phyloP scores from a whole-genome alignment of 2,888 invertebrate genomes.

The Bhutanitis thaidina region DNA sequence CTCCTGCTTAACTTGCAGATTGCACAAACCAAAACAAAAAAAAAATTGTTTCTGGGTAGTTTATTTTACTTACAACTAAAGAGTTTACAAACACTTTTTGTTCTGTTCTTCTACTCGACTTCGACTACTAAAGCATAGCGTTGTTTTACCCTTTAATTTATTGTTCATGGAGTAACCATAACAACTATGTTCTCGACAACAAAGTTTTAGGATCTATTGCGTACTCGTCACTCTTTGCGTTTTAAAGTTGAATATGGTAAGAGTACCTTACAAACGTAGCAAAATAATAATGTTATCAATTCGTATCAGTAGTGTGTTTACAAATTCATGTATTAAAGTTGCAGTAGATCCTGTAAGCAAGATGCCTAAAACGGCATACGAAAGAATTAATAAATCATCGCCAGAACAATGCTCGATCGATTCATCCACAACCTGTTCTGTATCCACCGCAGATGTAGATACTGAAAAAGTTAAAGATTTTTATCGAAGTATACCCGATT shows the following conservation, averaged over 20 bases:
- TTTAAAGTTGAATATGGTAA: too few relatives aligned
- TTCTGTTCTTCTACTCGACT: too few relatives aligned
- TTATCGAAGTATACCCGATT: conserved; percentile 89
- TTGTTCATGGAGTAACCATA: background rate
- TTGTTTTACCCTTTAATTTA: too few relatives aligned
- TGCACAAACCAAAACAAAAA: too few relatives aligned
- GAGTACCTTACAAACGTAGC: too few relatives aligned
- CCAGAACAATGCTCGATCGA: conserved; percentile 59
- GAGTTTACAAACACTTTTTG: too few relatives aligned
- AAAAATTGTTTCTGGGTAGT: too few relatives aligned
- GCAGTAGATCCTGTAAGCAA: conserved; percentile 86
- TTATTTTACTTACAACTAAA: too few relatives aligned
- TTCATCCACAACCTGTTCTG: conserved; percentile 51
- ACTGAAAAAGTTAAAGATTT: conserved; percentile 84
- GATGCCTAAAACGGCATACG: conserved; percentile 85
- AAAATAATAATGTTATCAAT: background rate
- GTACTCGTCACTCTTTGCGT: too few relatives aligned
- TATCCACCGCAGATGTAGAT: conserved; percentile 57
- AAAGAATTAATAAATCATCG: conserved; percentile 71
- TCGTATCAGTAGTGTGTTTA: conserved; percentile 80
- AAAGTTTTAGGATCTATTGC: background rate
- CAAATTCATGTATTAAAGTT: conserved; percentile 85
- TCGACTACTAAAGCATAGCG: too few relatives aligned
- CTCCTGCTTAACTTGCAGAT: too few relatives aligned
- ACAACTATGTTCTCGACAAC: background rate